Base-by-base conservation (phyloP, 2,888 invertebrate species). In the Drosophila meridionalis region DNA sequence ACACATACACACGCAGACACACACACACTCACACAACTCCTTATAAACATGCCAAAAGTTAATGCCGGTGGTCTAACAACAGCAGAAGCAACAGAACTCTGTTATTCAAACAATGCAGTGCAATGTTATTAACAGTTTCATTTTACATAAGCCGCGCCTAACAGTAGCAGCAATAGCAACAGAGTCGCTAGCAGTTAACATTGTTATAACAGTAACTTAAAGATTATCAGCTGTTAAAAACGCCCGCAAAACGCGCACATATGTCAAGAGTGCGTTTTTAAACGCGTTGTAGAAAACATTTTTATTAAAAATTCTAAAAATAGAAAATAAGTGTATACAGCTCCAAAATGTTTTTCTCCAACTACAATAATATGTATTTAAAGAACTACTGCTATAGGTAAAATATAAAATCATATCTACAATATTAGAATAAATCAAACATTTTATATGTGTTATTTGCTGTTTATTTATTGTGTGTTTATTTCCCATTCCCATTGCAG, bases 351-450 rank as follows among this genome's bases (percentile, higher is more conserved):
- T 92, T 92, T 71, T 92, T 92, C 66, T 89, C 91, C 3, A 92
- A 92, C 72, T 92, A 92, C 60, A 92, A 91, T 73, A 91, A 91
- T 63, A 92, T 92, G 92, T 92, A 91, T 69, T 83, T 92, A 57
- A 92, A 92, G 62, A 92, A 91, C 75, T 92, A 91, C 73, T 91
- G 92, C 57, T 92, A 92, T 84, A 88, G 92, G 92, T 92, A 92
- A 91, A 58, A 20, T 4, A 12, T 2, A 20, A 47, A 20, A 32
- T 7, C 20, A 20, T 26, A 32, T 20, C 6, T 38, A n/a, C 28
- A 5, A 8, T 2, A 20, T 57, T 12, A 52, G 0, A 11, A 34
- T 4, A 34, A 20, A 20, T 20, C 20, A 20, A 6, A 20, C 1
- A 28, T 60, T 40, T 2, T 30, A 47, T 38, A 3, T 61, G 20